A percentile compares a stretch with the other conserved stretches of the same genome.
These are phyloP conservation scores for Bombus pascuorum DNA, from an alignment of 1,140 invertebrate species.

Conservation along the genomic window DNA sequence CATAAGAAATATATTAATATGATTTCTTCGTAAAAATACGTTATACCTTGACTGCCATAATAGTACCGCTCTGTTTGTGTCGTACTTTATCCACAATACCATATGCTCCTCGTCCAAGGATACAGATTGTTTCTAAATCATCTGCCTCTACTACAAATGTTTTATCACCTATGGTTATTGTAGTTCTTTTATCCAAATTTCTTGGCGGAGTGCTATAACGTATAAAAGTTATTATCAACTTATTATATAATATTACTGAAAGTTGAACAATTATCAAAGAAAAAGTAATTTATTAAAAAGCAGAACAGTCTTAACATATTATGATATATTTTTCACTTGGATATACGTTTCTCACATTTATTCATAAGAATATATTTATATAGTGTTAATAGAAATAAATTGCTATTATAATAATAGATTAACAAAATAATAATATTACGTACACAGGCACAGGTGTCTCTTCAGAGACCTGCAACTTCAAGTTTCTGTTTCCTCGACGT, in stretches of 20 bases:
- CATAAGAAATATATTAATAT: not conserved
- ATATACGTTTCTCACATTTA: not conserved
- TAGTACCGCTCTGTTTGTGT: slow-evolving; percentile 93
- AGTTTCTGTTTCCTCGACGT: slow-evolving; percentile 73
- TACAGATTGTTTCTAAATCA: slow-evolving; percentile 92
- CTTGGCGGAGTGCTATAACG: slow-evolving; percentile 87
- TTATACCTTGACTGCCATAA: slow-evolving; percentile 96
- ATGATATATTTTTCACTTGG: slow-evolving; percentile 15
- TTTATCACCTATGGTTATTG: slow-evolving; percentile 92
- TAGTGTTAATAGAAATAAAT: not conserved
- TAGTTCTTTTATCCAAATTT: slow-evolving; percentile 92
- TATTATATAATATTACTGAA: not conserved
- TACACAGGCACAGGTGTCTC: slow-evolving; percentile 79
- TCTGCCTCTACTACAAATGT: slow-evolving; percentile 96
- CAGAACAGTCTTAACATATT: slow-evolving; percentile 8
- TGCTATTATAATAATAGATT: not conserved
- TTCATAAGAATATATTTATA: not conserved
- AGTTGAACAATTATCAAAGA: not conserved
- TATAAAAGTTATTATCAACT: slow-evolving; percentile 56
- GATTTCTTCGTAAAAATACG: not conserved
- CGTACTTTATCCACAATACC: slow-evolving; percentile 98
- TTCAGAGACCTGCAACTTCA: slow-evolving; percentile 82
- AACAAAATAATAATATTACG: slow-evolving; percentile 54
- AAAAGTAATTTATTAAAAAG: not conserved
- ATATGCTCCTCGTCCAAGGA: slow-evolving; percentile 97